Conservation (phyloP, 2,888 invertebrate genomes). For the Eustalomyia histrio region DNA sequence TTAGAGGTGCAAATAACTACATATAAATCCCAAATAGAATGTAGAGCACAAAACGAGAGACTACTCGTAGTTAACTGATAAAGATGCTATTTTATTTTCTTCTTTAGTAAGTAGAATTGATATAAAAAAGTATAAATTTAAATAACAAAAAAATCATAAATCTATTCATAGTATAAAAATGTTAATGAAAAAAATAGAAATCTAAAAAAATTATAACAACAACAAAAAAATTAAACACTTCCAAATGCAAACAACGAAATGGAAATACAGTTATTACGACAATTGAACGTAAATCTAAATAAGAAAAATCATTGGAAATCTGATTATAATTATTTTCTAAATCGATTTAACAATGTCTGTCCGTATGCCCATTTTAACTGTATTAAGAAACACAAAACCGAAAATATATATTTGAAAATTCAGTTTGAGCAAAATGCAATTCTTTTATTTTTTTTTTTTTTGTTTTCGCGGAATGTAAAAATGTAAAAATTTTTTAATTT, state of each 20-base stretch:
- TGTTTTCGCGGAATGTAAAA: no score
- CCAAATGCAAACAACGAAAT: conserved; percentile 10
- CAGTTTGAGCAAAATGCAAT: no score
- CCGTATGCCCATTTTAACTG: no score
- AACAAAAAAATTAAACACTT: conserved; percentile 25
- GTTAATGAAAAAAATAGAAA: conserved; percentile 50
- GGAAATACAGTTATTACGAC: neutral
- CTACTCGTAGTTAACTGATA: conserved; percentile 39
- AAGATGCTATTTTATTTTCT: conserved; percentile 1
- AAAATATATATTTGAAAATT: no score
- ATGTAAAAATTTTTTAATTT: no score
- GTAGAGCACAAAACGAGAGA: neutral
- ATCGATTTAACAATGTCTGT: no score
- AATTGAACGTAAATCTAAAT: neutral
- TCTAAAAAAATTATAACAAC: conserved; percentile 38
- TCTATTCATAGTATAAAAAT: conserved; percentile 49
- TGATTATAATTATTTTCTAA: no score
- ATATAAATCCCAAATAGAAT: neutral
- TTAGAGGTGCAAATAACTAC: neutral
- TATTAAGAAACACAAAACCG: no score
- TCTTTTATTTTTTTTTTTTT: no score
- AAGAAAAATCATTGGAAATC: no score
- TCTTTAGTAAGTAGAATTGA: neutral
- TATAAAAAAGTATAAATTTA: conserved; percentile 39
- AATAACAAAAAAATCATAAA: conserved; percentile 60